These are phyloP conservation scores for Cossypha dichroa DNA, from an alignment of 2,797 vertebrate species.

Conservation along the genomic window DNA sequence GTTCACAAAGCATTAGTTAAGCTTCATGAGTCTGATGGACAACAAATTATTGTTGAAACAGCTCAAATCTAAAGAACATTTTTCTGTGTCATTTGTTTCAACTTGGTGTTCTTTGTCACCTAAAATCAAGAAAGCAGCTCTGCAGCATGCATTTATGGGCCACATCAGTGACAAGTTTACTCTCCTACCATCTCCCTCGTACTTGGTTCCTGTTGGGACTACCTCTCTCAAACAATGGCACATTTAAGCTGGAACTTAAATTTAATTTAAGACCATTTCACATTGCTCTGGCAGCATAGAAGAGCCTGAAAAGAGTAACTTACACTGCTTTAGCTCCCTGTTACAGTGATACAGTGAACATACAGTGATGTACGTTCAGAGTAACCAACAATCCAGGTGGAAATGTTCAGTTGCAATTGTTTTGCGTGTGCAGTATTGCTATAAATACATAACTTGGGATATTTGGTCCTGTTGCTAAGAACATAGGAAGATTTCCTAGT, in stretches of 20 bases:
- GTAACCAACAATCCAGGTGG: neutral
- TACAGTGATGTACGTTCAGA: neutral
- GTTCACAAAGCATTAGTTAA: slow-evolving; percentile 71
- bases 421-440: neutral
- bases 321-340: neutral
- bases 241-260: neutral
- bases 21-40: slow-evolving; percentile 64
- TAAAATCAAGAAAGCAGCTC: slow-evolving; percentile 44
- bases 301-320: neutral
- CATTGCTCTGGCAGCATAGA: neutral
- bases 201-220: neutral
- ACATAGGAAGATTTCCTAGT: neutral
- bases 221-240: neutral
- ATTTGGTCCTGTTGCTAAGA: neutral
- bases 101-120: slow-evolving; percentile 49
- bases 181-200: neutral
- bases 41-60: slow-evolving; percentile 72
- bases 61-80: slow-evolving; percentile 59
- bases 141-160: neutral
- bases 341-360: neutral
- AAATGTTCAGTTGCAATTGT: neutral
- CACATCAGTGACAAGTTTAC: neutral
- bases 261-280: neutral
- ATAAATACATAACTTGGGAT: neutral
- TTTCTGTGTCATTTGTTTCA: slow-evolving; percentile 65